Conservation (phyloP, 2,797 vertebrate species). For the Dryobates pubescens region DNA sequence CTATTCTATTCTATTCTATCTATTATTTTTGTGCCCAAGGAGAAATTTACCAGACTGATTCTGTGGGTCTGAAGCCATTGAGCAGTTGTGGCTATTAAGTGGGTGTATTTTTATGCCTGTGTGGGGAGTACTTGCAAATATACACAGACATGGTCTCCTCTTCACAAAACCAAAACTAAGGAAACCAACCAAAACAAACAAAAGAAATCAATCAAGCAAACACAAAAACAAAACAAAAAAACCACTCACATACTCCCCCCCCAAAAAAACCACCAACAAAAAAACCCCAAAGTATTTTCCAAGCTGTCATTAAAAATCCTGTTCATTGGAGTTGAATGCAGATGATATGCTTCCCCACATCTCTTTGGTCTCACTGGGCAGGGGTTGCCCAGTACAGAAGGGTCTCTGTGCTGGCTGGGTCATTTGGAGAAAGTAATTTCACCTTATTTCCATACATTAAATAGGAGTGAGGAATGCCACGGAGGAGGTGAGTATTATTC, state of each 20-base stretch:
- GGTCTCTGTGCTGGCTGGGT: neutral
- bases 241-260: too few relatives aligned
- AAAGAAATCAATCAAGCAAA: too few relatives aligned
- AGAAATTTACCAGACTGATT: neutral
- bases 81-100: neutral
- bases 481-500: neutral
- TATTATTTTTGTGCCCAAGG: neutral
- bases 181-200: too few relatives aligned
- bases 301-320: neutral
- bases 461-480: neutral
- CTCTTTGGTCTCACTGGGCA: neutral
- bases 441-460: neutral
- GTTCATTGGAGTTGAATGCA: neutral
- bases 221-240: too few relatives aligned
- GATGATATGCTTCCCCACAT: neutral
- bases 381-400: accelerated
- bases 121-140: neutral
- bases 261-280: too few relatives aligned
- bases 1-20: too few relatives aligned
- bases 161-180: neutral
- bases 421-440: neutral
- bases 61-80: neutral
- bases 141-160: neutral
- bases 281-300: neutral
- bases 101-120: neutral